These are phyloP conservation scores for Myiopsitta monachus DNA, from an alignment of 2,113 vertebrate species.

Conservation along the genomic window DNA sequence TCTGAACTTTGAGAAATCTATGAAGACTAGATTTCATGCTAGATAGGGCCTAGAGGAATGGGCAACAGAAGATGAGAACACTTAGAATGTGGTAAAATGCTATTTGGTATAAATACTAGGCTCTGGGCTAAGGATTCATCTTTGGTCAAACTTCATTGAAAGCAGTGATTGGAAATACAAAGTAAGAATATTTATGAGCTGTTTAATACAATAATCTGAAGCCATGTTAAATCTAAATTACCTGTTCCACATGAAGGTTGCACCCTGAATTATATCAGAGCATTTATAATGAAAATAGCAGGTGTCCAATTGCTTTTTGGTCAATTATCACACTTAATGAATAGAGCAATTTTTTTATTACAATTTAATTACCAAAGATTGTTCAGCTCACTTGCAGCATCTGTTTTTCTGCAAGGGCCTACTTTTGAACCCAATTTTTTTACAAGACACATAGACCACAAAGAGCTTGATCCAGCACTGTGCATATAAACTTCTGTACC, in stretches of 20 bases:
- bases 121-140: neutral
- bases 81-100: neutral
- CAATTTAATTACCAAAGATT: conserved; percentile 44
- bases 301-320: conserved; percentile 39
- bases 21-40: neutral
- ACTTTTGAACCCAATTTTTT: neutral
- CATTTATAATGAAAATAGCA: conserved; percentile 47
- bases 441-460: neutral
- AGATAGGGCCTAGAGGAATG: neutral
- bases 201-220: conserved; percentile 32
- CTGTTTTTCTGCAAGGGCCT: conserved; percentile 38
- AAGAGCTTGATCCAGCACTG: neutral
- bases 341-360: conserved; percentile 51
- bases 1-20: neutral
- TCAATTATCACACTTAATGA: conserved; percentile 58
- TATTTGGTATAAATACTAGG: neutral
- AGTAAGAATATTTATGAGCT: neutral
- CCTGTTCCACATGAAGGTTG: conserved; percentile 1
- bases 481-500: neutral
- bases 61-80: neutral
- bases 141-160: conserved; percentile 4
- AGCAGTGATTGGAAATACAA: conserved; percentile 9
- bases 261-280: neutral
- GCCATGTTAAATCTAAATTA: conserved; percentile 17
- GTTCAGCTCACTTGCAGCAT: conserved; percentile 25